Evolutionary conservation across 2,888 invertebrate species (phyloP), one percentile per base, ranked within the genome.

Genomic region (Drosophila nigricruria): DNA sequence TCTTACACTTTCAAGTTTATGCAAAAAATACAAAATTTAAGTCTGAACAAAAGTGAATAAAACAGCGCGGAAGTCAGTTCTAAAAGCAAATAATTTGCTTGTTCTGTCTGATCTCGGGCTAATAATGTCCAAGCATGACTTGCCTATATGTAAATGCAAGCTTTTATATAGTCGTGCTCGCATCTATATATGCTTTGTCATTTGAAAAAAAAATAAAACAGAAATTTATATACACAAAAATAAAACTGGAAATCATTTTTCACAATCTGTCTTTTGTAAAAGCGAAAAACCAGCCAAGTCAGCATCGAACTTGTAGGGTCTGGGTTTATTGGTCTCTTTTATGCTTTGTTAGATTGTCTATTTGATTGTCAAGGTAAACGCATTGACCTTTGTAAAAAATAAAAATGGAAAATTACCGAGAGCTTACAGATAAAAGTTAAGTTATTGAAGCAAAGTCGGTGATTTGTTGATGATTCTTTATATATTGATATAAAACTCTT

Each of bases 331-430:
- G 56, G 70, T 16, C 54, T 36, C 52, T 52, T 60, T 52, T 66
- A 49, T 47, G 57, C 43, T 32, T 42, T 67, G 68, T 64, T 73
- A 50, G 40, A 65, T 38, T 54, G 58, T 65, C 59, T n/a, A 18
- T 68, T 56, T 90, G 90, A 90, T 73, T 82, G 90, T 66, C 90
- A 90, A 90, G 84, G 90, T 81, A 58, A 66, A 75, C 52, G 67
- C 63, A 62, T 52, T 70, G 87, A 82, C 72, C 90, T 90, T 89
- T 89, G 89, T 79, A 83, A 53, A 30, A 9, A 16, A 20, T 18
- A 42, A 14, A 47, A 20, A 63, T 20, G 72, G 76, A 82, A 79
- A 77, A 77, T 42, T 69, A 57, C 38, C 43, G 61, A 57, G 43
- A 54, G 54, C 47, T 49, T 42, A 40, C 27, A 53, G 36, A 9